A percentile compares a stretch with the other conserved stretches of the same genome.
Conservation (phyloP, 2,113 vertebrate species). For the Zootoca vivipara region DNA sequence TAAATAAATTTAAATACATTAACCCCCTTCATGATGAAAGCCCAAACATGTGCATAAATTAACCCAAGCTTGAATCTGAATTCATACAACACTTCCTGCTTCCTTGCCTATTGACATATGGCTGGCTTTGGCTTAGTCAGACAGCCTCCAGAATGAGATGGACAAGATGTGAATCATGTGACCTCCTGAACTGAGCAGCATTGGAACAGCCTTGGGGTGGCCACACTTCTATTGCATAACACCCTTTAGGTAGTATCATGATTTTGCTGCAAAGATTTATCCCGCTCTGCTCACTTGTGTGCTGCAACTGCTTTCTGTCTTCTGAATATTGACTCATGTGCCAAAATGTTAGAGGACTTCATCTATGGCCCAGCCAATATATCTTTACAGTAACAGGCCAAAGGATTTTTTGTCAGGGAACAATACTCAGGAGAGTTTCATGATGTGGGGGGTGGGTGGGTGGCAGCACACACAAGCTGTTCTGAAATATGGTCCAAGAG, state of each 20-base stretch:
- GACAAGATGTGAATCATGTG: slow-evolving; percentile 63
- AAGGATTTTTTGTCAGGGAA: slow-evolving; percentile 66
- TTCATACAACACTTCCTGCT: slow-evolving; percentile 61
- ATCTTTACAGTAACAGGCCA: slow-evolving; percentile 64
- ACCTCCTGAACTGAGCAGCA: slow-evolving; percentile 70
- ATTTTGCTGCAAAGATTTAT: slow-evolving; percentile 67
- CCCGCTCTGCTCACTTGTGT: slow-evolving; percentile 54
- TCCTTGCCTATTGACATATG: slow-evolving; percentile 64
- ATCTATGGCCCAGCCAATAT: slow-evolving; percentile 64
- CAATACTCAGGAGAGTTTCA: slow-evolving; percentile 60
- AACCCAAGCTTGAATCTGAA: slow-evolving; percentile 42
- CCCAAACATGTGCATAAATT: slow-evolving; percentile 13
- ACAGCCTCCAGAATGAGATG: slow-evolving; percentile 66
- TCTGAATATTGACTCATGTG: slow-evolving; percentile 65
- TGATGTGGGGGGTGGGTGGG: slow-evolving; percentile 23
- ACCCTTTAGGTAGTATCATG: slow-evolving; percentile 57
- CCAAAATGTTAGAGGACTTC: slow-evolving; percentile 66
- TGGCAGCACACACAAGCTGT: slow-evolving; percentile 26
- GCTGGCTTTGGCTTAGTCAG: slow-evolving; percentile 58
- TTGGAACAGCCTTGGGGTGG: slow-evolving; percentile 59
- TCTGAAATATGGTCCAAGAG: slow-evolving; percentile 58
- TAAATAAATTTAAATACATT: neutral
- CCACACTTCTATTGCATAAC: slow-evolving; percentile 59
- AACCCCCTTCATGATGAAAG: neutral
- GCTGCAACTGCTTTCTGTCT: slow-evolving; percentile 62